Evolutionary conservation across 2,888 invertebrate species (phyloP), one percentile per base, ranked within the genome.

Genomic region (Leptinotarsa tumamoca): DNA sequence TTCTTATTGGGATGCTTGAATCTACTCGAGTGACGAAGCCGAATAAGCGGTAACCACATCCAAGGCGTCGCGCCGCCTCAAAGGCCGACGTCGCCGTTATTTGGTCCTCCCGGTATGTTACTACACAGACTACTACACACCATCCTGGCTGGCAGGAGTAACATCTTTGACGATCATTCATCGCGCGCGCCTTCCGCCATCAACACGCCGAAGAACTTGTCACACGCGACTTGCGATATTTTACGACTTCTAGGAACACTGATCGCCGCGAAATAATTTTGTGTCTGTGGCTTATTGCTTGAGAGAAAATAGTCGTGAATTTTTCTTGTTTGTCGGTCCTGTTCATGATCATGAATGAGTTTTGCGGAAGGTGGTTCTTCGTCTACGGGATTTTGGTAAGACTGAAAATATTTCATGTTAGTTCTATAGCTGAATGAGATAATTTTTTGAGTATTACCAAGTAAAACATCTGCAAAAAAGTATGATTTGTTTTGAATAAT

Each of bases 161-260:
- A 69, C 75, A 75, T 81, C 82, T 80, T 79, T 61, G 77, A 66
- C 78, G 78, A 80, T 83, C 84, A 84, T 84, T 84, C 84, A 84
- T 80, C 82, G 83, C 80, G 83, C 82, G 83, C 83, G 82, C 80
- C 78, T 82, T 77, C 78, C 73, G 74, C 78, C 72, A 76, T 76
- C 75, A 63, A 74, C 72, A 70, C 21, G 66, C 56, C 70, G 43
- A 56, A 74, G 67, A 68, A 74, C 21, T 50, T 67, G 66, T 33
- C 68, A 21, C 67, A 67, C 73, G 71, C 76, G 71, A 49, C 63
- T 21, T 18, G 15, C 27, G 63, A 63, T 63, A 68, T 56, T 75
- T 71, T 63, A 54, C 72, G 68, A 68, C 51, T 67, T 52, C 51
- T 43, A n/a, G 21, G 23, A 50, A 56, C 33, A 21, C 51, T 23